These are phyloP conservation scores for Phyto melanocephala DNA, from an alignment of 2,888 invertebrate genomes.

Conservation along the genomic window DNA sequence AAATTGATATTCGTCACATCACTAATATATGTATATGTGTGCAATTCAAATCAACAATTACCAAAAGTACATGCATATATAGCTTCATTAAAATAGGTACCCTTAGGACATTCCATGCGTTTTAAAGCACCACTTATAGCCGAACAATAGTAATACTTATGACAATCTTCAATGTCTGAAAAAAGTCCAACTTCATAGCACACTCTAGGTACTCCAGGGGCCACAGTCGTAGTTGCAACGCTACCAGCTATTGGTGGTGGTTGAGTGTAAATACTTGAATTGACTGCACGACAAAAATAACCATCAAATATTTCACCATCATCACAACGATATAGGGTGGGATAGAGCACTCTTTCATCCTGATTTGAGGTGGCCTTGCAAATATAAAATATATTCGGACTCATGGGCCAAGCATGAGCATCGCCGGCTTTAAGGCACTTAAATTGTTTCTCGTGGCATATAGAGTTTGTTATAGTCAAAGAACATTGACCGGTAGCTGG, in stretches of 20 bases:
- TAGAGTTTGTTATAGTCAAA: conserved; percentile 69
- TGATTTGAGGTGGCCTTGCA: conserved; percentile 76
- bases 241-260: not conserved
- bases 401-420: conserved; percentile 76
- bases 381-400: conserved; percentile 77
- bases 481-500: conserved; percentile 76
- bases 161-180: conserved; percentile 71
- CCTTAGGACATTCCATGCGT: conserved; percentile 73
- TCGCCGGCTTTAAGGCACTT: conserved; percentile 74
- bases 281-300: conserved; percentile 47
- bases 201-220: not conserved
- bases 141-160: conserved; percentile 75
- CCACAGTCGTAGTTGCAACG: not conserved
- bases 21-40: too few relatives aligned
- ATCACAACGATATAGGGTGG: conserved; percentile 76
- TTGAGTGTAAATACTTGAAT: not conserved
- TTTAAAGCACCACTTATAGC: conserved; percentile 69
- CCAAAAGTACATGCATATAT: conserved; percentile 73
- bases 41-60: conserved; percentile 65
- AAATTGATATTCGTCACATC: too few relatives aligned
- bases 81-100: conserved; percentile 72
- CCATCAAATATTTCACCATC: conserved; percentile 76
- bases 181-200: conserved; percentile 69
- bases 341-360: conserved; percentile 75
- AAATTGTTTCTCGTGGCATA: conserved; percentile 74